Evolutionary conservation across 2,888 invertebrate genomes (phyloP).

Genomic region (Mongoloraphidia duomilia): DNA sequence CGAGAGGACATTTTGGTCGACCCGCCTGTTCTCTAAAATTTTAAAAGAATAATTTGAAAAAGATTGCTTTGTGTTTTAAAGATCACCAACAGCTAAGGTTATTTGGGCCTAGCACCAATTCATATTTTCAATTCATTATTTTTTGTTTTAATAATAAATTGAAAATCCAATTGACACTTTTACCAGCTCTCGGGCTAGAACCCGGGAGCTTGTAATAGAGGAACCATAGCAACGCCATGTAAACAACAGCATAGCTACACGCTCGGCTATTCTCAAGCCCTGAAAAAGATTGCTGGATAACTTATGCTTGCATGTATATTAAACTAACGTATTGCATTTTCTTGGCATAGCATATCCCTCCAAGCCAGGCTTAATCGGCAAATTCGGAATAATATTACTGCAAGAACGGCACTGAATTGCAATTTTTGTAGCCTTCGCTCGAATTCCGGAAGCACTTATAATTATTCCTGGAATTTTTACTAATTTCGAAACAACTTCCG

Average conservation of each 20-base stretch:
- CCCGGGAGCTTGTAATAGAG: no score
- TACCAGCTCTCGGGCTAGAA: no score
- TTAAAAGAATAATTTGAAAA: constrained; percentile 5
- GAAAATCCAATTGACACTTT: no score
- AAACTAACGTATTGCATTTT: constrained; percentile 76
- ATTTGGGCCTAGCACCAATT: no score
- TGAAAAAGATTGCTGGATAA: constrained; percentile 1
- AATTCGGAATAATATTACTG: constrained; percentile 73
- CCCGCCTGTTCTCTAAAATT: constrained; percentile 76
- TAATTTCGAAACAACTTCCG: constrained; percentile 81
- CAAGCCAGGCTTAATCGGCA: constrained; percentile 83
- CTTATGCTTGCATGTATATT: not conserved
- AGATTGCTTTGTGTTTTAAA: constrained; percentile 3
- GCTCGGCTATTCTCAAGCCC: no score
- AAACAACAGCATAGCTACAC: no score
- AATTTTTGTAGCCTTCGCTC: constrained; percentile 89
- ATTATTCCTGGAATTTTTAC: constrained; percentile 95
- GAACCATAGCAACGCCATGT: no score
- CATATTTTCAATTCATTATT: no score
- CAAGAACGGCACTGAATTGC: constrained; percentile 94
- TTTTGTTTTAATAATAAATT: no score
- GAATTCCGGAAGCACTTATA: constrained; percentile 84
- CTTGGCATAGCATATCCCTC: constrained; percentile 93
- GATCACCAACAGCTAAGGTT: no score
- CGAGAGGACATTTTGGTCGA: constrained; percentile 83